Percentiles rank a stretch among this genome's conserved stretches.
Evolutionary conservation across 1,140 invertebrate species (phyloP).

Genomic region (Drosophila arizonae): DNA sequence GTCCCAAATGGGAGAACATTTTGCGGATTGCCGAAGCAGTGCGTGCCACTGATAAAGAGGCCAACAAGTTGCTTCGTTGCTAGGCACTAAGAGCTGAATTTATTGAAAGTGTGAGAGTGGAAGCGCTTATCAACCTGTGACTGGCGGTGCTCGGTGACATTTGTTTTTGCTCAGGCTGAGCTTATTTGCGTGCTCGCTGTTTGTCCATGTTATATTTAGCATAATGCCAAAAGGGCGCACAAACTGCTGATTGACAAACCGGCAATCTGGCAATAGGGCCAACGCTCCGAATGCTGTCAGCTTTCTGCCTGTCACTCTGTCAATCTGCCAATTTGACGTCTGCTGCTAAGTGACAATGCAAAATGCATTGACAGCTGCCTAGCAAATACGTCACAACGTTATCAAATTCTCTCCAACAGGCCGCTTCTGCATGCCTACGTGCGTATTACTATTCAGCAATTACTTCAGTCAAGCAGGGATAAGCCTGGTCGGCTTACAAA

Average conservation of each 20-base stretch:
- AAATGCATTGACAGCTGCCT: slow-evolving; percentile 60
- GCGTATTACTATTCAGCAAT: slow-evolving; percentile 12
- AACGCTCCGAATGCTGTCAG: neutral
- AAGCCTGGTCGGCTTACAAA: slow-evolving; percentile 7
- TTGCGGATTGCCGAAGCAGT: neutral
- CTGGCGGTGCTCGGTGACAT: slow-evolving; percentile 29
- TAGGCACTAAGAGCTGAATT: slow-evolving; percentile 16
- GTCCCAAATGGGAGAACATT: neutral
- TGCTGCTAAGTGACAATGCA: slow-evolving; percentile 42
- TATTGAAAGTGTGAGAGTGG: neutral
- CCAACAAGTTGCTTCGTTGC: neutral
- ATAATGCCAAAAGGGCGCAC: slow-evolving; percentile 47
- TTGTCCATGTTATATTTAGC: slow-evolving; percentile 47
- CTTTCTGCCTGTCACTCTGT: neutral
- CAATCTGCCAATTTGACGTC: slow-evolving; percentile 25
- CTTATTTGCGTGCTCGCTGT: slow-evolving; percentile 28
- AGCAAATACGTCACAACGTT: slow-evolving; percentile 22
- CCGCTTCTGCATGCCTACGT: neutral
- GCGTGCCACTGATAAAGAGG: slow-evolving; percentile 4
- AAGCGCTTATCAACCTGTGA: slow-evolving; percentile 38
- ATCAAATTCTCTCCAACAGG: slow-evolving; percentile 6
- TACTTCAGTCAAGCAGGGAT: slow-evolving; percentile 14
- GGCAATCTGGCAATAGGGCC: slow-evolving; percentile 28
- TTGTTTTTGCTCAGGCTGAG: slow-evolving; percentile 25
- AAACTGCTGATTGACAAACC: slow-evolving; percentile 21